Conservation (phyloP, 2,797 vertebrate genomes). For the Ceryle rudis region DNA sequence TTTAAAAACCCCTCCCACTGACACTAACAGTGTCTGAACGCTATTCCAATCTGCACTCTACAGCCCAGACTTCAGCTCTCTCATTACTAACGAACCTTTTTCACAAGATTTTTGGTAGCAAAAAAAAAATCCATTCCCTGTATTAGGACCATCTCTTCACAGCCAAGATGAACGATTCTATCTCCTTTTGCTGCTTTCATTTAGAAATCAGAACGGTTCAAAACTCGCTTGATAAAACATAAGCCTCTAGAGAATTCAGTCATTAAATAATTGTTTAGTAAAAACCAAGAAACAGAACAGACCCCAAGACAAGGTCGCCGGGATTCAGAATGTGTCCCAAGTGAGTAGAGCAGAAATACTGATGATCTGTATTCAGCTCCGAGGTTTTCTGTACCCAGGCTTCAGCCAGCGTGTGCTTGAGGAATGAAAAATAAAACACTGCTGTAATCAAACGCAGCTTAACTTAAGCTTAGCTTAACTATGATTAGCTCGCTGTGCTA, state of each 20-base stretch:
- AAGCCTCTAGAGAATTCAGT: not conserved
- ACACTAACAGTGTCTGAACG: not conserved
- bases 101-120: not conserved
- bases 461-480: not conserved
- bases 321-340: constrained; percentile 96
- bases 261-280: not conserved
- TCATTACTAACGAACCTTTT: not conserved
- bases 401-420: constrained; percentile 92
- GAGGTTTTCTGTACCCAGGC: constrained; percentile 97
- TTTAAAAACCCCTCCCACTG: not conserved
- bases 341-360: constrained; percentile 95
- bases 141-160: not conserved
- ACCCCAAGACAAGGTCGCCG: constrained; percentile 93
- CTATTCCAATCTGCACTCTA: not conserved
- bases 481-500: not conserved
- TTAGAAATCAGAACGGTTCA: not conserved
- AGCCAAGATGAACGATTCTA: not conserved
- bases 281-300: constrained; percentile 30
- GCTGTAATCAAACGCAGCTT: not conserved
- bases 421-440: not conserved
- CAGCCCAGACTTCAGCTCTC: not conserved
- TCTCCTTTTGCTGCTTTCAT: not conserved
- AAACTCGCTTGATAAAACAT: not conserved
- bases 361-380: constrained; percentile 91
- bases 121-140: not conserved